phyloP scores from a whole-genome alignment of 2,113 vertebrate genomes.

The Excalfactoria chinensis region DNA sequence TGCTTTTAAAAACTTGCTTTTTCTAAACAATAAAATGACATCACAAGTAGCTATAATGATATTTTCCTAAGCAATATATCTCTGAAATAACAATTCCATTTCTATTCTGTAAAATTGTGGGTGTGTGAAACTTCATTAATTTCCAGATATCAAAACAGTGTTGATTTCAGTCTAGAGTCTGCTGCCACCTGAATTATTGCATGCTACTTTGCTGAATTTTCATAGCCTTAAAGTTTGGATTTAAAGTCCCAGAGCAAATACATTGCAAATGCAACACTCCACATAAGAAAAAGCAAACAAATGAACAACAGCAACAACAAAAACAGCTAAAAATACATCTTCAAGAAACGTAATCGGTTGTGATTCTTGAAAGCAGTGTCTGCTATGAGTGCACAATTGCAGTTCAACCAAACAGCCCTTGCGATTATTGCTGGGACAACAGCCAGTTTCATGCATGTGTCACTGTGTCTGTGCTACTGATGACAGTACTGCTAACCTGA shows the following conservation, averaged over 20 bases:
- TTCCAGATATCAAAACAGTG: neutral
- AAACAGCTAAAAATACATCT: neutral
- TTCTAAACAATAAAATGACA: neutral
- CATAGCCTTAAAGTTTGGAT: neutral
- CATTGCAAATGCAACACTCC: neutral
- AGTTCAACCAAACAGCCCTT: neutral
- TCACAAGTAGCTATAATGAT: neutral
- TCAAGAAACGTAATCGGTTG: neutral
- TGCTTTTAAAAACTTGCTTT: neutral
- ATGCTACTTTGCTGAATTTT: neutral
- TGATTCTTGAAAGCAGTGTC: neutral
- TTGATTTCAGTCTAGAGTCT: neutral
- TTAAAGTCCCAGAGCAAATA: neutral
- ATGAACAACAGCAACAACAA: too few relatives aligned
- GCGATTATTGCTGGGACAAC: fast-evolving
- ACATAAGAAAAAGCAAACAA: neutral
- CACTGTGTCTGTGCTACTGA: neutral
- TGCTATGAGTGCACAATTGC: neutral
- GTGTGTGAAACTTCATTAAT: neutral
- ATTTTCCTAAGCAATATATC: neutral
- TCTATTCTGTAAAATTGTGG: neutral
- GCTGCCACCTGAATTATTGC: neutral
- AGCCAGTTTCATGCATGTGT: neutral
- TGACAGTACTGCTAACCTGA: neutral
- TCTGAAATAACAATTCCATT: neutral